Evolutionary conservation across 2,113 vertebrate genomes (phyloP).

Genomic region (Xiphorhynchus elegans): DNA sequence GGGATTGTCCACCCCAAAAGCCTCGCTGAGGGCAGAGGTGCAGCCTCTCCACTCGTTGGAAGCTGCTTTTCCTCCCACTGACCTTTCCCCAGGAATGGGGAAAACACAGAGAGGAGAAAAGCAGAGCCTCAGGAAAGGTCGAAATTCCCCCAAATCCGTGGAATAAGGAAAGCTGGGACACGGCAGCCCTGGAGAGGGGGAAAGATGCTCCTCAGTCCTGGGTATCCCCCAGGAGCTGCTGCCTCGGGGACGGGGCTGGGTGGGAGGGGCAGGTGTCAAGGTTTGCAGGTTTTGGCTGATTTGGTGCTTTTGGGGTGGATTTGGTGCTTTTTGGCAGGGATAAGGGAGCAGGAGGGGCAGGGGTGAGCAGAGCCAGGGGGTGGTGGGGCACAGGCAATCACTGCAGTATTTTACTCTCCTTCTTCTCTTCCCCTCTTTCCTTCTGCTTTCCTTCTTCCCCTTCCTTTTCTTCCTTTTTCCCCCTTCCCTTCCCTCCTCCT

Average conservation of each 20-base stretch:
- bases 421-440: no score
- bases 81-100: background rate
- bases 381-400: rapidly evolving
- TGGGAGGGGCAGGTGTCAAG: background rate
- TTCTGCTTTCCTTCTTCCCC: no score
- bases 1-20: rapidly evolving
- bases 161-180: background rate
- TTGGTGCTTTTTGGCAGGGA: background rate
- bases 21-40: background rate
- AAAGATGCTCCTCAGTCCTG: background rate
- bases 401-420: background rate
- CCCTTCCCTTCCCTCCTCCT: no score
- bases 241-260: background rate
- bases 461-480: no score
- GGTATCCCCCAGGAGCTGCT: background rate
- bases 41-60: background rate
- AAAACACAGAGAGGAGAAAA: background rate
- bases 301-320: background rate
- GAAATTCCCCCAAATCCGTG: background rate
- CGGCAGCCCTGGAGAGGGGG: background rate
- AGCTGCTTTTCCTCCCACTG: background rate
- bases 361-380: background rate
- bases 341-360: background rate
- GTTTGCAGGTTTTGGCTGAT: background rate
- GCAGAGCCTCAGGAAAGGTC: background rate